Conservation (phyloP, 2,797 vertebrate species). For the Falco biarmicus region DNA sequence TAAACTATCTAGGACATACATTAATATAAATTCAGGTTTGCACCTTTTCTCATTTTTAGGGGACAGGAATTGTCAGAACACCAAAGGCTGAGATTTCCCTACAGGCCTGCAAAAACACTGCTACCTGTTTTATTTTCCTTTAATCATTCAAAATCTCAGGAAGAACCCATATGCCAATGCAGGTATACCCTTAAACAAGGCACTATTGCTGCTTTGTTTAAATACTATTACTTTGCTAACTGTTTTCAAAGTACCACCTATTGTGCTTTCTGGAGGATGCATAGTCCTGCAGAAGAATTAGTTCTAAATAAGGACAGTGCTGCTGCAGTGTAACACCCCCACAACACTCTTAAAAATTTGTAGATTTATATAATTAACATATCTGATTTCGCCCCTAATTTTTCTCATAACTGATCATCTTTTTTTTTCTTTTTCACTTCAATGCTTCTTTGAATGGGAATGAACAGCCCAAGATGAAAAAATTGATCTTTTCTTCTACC, state of each 20-base stretch:
- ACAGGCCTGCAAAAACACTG: constrained; percentile 2
- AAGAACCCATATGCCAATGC: constrained; percentile 10
- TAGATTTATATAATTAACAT: background rate
- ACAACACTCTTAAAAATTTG: background rate
- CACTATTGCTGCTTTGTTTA: constrained; percentile 12
- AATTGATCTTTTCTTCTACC: rapidly evolving
- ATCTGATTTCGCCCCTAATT: background rate
- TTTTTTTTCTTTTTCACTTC: background rate
- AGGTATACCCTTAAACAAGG: constrained; percentile 45
- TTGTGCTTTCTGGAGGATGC: background rate
- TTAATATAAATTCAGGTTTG: constrained; percentile 8
- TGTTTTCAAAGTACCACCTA: background rate
- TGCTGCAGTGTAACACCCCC: background rate
- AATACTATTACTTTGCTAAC: background rate
- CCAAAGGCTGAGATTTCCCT: constrained; percentile 70
- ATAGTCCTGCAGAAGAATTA: background rate
- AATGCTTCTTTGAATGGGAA: background rate
- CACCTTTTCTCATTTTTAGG: constrained; percentile 32
- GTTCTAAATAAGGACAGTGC: background rate
- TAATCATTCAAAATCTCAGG: constrained; percentile 28
- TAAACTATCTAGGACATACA: background rate
- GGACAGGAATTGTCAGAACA: constrained; percentile 70
- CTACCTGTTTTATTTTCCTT: constrained; percentile 6
- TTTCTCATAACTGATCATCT: background rate
- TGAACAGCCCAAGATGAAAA: background rate